These are phyloP conservation scores for Varanus salvator DNA, from an alignment of 2,113 vertebrate genomes.

Conservation along the genomic window DNA sequence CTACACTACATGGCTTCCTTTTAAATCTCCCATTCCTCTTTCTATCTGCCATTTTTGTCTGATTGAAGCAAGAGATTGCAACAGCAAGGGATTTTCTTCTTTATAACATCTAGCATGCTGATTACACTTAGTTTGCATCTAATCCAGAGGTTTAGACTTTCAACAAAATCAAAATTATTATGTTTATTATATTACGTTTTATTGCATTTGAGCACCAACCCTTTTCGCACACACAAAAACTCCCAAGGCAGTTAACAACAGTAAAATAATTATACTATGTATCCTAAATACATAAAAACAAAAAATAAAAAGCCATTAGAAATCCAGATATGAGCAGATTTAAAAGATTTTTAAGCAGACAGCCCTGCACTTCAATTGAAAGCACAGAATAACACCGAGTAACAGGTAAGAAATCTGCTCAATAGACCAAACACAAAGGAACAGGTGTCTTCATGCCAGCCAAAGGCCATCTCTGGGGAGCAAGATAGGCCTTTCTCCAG, in stretches of 20 bases:
- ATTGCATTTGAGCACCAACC: no score
- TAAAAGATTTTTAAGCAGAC: no score
- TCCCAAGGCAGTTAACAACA: no score
- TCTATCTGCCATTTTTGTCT: background rate
- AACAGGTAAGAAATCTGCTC: no score
- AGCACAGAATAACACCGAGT: no score
- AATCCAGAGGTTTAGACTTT: background rate
- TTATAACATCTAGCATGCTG: background rate
- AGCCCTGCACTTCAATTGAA: no score
- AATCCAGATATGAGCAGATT: no score
- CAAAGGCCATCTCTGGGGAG: background rate
- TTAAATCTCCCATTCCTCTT: background rate
- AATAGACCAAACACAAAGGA: background rate
- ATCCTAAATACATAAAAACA: no score
- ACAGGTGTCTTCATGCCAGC: background rate
- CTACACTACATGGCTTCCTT: background rate
- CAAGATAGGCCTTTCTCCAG: background rate
- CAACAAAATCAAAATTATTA: background rate
- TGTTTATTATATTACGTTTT: no score
- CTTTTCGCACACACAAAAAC: no score
- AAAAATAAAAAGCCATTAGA: no score
- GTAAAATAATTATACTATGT: no score
- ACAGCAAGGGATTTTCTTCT: background rate
- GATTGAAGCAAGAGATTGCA: background rate
- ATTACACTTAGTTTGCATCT: background rate